Base-by-base conservation (phyloP, 2,797 vertebrate species). In the Harpagifer antarcticus region DNA sequence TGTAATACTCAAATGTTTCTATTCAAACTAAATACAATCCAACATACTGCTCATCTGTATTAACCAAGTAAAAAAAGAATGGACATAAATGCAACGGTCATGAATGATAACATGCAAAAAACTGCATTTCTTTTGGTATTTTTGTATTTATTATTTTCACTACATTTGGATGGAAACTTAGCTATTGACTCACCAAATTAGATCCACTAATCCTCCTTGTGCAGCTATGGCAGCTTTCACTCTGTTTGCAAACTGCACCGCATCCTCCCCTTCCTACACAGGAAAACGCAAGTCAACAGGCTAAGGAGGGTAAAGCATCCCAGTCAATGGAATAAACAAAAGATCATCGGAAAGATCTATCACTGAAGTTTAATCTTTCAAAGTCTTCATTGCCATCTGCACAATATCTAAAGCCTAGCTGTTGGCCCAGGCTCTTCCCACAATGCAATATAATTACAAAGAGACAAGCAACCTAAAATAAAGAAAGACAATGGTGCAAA, bases 151-250 rank as follows among this genome's bases (percentile, higher is more conserved):
- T 27, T 12, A 60, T n/a, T 3, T 54, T 5, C 9, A 0, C 49
- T 27, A 15, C 16, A 17, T 47, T 19, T 31, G 3, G 2, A 58
- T 45, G 4, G 3, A 62, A 58, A 53, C 47, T 54, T 52, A 3
- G 1, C 17, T 15, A 31, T 17, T 27, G 11, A 74, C 96, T 96
- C 78, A 98, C 97, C 97, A 98, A 16, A 97, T 93, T 49, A 99
- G 93, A 92, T 98, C 97, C 44, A 96, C 96, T 3, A 98, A 94
- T 48, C 97, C 97, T 1, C 96, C 97, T 84, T 96, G 96, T 62
- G 94, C 93, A 76, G 97, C 97, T 54, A 97, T 97, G 74, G 96
- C 96, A 0, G 97, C 96, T 80, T 98, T 98, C 57, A 98, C 97
- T 45, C 97, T 92, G 69, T 97, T 98, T 63, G 97, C 96, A 91